Conservation (phyloP, 2,113 vertebrate species). For the Himantopus leucocephalus region DNA sequence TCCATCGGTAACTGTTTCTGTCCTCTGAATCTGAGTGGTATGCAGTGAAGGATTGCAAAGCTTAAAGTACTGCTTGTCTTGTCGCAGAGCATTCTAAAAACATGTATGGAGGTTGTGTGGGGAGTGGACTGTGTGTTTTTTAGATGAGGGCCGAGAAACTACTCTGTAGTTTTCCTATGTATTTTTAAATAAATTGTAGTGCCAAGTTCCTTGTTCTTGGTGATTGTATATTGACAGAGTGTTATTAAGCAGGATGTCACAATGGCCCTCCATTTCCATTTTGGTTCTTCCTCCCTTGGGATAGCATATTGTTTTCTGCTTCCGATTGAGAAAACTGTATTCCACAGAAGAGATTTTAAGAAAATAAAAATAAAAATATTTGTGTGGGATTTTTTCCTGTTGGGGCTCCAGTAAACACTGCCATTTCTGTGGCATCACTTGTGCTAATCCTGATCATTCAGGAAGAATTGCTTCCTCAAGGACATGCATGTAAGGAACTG, state of each 20-base stretch:
- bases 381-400: not conserved
- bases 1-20: not conserved
- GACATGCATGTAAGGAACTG: not conserved
- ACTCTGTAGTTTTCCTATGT: not conserved
- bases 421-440: not conserved
- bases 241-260: conserved; percentile 52
- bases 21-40: not conserved
- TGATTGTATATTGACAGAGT: conserved; percentile 18
- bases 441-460: not conserved
- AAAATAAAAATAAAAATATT: conserved; percentile 18
- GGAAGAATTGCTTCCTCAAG: conserved; percentile 12
- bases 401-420: not conserved
- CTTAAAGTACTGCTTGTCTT: not conserved
- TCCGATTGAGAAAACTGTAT: conserved; percentile 43
- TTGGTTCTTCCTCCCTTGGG: conserved; percentile 59
- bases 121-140: not conserved
- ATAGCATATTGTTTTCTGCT: conserved; percentile 52
- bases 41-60: not conserved
- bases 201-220: conserved; percentile 25
- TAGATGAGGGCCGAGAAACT: not conserved
- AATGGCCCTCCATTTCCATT: conserved; percentile 51
- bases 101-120: not conserved
- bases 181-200: not conserved
- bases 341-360: not conserved
- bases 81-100: not conserved